Base-by-base conservation (phyloP, 2,888 invertebrate species). In the Drosophila birchii region DNA sequence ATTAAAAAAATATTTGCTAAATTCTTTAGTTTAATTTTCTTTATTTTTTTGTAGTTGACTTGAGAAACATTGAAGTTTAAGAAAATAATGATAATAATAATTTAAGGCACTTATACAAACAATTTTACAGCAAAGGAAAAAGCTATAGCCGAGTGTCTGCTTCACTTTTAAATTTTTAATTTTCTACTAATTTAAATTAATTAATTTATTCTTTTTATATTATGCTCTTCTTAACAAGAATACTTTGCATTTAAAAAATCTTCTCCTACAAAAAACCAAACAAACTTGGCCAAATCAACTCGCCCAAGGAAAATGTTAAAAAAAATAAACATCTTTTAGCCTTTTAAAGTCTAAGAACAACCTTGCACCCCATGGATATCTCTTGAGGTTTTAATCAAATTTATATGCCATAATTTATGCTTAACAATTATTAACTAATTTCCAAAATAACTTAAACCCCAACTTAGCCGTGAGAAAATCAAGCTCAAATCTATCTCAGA, bases 401-500 rank as follows among this genome's bases (percentile, higher is more conserved):
- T 1, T 29, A 29, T 5, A 4, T 11, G 23, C 16, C 32, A 18
- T 16, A 34, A 6, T 18, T 18, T 6, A 5, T 1, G 47, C n/a
- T 8, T 20, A 51, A 51, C 20, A 34, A 34, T 54, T 38, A 23
- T n/a, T 23, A 38, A 11, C 23, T 38, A 36, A 54, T 54, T 54
- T 23, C 14, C 36, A 47, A 36, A 36, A 38, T 60, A 16, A 36
- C 18, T 26, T 6, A 45, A 58, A 6, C 12, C 32, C 7, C 6
- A 41, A 60, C 2, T 51, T 23, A 23, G 29, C 51, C 63, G 62
- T 64, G 64, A 64, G 64, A 61, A 64, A 64, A 49, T 16, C 26
- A 29, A 29, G 16, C 43, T 14, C 5, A 29, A 56, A 67, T 55
- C 55, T 67, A 66, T 66, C 67, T 49, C 36, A 66, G 56, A 66